Percentiles rank a stretch among this genome's conserved stretches.
These are phyloP conservation scores for Homarus americanus DNA, from an alignment of 1,140 invertebrate genomes.

Conservation along the genomic window DNA sequence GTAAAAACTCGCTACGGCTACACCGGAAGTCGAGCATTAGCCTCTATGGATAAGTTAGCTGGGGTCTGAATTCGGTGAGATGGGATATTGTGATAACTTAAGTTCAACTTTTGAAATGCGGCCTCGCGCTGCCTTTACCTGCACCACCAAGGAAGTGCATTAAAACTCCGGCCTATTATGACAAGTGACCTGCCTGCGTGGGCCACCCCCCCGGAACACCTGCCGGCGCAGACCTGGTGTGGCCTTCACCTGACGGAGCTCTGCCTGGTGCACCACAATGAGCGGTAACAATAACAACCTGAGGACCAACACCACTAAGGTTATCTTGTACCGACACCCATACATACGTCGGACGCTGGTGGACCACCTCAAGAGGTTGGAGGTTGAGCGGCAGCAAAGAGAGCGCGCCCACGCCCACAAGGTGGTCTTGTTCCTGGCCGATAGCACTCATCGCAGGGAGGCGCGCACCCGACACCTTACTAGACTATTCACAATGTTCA, in stretches of 20 bases:
- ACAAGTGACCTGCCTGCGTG: constrained; percentile 35
- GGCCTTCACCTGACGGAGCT: background rate
- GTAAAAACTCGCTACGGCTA: constrained; percentile 9
- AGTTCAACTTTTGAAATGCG: constrained; percentile 1
- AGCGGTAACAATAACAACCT: background rate
- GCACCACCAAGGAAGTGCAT: constrained; percentile 28
- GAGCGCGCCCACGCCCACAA: constrained; percentile 28
- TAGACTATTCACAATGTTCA: constrained; percentile 41
- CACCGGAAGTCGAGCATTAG: constrained; percentile 40
- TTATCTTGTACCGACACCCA: constrained; percentile 36
- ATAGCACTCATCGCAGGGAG: constrained; percentile 28
- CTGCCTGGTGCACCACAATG: background rate
- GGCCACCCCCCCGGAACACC: background rate
- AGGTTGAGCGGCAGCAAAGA: background rate
- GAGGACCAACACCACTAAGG: constrained; percentile 16
- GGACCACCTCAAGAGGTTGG: background rate
- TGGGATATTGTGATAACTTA: constrained; percentile 28
- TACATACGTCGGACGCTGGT: constrained; percentile 23
- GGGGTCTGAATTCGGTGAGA: constrained; percentile 5
- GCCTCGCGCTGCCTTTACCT: background rate
- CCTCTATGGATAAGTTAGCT: constrained; percentile 35
- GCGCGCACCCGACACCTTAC: constrained; percentile 11
- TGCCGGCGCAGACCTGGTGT: background rate
- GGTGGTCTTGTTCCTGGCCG: constrained; percentile 46
- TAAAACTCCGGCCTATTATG: constrained; percentile 39